Evolutionary conservation across 2,888 invertebrate genomes (phyloP).

Genomic region (Pandemis cinnamomeana): DNA sequence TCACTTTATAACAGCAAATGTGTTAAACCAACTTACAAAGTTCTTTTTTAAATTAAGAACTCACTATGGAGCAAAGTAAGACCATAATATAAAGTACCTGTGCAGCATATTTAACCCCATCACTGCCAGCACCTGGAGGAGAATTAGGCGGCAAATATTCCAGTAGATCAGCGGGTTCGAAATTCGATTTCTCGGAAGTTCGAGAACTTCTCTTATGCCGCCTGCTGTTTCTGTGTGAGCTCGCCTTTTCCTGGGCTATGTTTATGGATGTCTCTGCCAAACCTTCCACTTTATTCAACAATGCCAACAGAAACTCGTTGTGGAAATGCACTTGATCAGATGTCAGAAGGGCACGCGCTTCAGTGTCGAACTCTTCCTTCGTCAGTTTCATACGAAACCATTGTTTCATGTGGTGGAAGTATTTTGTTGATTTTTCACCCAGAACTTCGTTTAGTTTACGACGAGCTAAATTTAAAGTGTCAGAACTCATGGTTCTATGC

Average conservation of each 20-base stretch:
- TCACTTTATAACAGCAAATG: no score
- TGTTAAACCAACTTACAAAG: no score
- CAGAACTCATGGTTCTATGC: slow-evolving; percentile 61
- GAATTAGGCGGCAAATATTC: slow-evolving; percentile 85
- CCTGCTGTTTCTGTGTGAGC: slow-evolving; percentile 74
- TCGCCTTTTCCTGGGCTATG: slow-evolving; percentile 75
- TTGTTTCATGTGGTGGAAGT: slow-evolving; percentile 89
- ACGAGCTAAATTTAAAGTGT: slow-evolving; percentile 84
- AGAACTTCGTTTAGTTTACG: slow-evolving; percentile 86
- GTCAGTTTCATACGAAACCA: slow-evolving; percentile 91
- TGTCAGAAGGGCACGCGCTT: slow-evolving; percentile 89
- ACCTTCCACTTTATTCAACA: slow-evolving; percentile 89
- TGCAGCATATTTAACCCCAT: slow-evolving; percentile 79
- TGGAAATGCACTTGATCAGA: slow-evolving; percentile 91
- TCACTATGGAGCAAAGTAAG: neutral
- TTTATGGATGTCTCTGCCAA: slow-evolving; percentile 75
- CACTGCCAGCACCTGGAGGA: slow-evolving; percentile 79
- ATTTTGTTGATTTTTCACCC: slow-evolving; percentile 88
- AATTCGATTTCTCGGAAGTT: slow-evolving; percentile 84
- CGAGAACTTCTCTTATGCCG: slow-evolving; percentile 83
- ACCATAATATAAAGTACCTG: slow-evolving; percentile 58
- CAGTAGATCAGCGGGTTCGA: slow-evolving; percentile 85
- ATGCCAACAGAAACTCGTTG: slow-evolving; percentile 92
- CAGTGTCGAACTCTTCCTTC: slow-evolving; percentile 93
- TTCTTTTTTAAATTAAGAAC: no score